Evolutionary conservation across 2,113 vertebrate genomes (phyloP), one percentile per base, ranked within the genome.

Genomic region (Planiliza haematocheilus): DNA sequence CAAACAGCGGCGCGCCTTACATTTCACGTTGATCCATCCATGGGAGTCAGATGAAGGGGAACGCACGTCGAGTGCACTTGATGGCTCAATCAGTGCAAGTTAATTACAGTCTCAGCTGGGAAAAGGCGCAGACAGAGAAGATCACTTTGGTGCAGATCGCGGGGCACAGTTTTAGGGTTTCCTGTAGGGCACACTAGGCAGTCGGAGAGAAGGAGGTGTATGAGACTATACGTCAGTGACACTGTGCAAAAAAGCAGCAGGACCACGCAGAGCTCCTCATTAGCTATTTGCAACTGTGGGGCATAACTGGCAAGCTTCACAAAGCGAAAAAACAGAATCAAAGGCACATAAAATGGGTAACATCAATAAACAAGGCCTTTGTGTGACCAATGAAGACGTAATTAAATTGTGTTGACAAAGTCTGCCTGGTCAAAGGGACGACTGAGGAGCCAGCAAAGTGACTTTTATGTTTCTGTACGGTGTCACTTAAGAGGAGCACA

Each of bases 21-120:
- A 45, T 76, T 74, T 84, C 70, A 36, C 9, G 17, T 51, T 64
- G 77, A 52, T 80, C 78, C 34, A 48, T 81, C 82, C 73, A 53
- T 50, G 73, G 70, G 70, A 74, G 48, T 81, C 60, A 74, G 71
- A 82, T 61, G 71, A 84, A 56, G 24, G 4, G 39, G 51, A 72
- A 79, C 67, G 36, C 79, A 86, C 57, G 24, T 85, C 36, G 72
- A 80, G 70, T 81, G 82, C 55, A 81, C 62, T 84, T 89, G 88
- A 89, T 87, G 86, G 71, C 64, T 89, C 86, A 91, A 91, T 91
- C 87, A 88, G 86, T 67, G 59, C 81, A 78, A 79, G 81, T 91
- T 88, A 92, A 91, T 90, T 88, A 90, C 78, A 67, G 82, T 53
- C 86, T 77, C 88, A 86, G 87, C 43, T 58, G 77, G 91, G 60